Evolutionary conservation across 2,888 invertebrate species (phyloP).

Genomic region (Schrankia costaestrigalis): DNA sequence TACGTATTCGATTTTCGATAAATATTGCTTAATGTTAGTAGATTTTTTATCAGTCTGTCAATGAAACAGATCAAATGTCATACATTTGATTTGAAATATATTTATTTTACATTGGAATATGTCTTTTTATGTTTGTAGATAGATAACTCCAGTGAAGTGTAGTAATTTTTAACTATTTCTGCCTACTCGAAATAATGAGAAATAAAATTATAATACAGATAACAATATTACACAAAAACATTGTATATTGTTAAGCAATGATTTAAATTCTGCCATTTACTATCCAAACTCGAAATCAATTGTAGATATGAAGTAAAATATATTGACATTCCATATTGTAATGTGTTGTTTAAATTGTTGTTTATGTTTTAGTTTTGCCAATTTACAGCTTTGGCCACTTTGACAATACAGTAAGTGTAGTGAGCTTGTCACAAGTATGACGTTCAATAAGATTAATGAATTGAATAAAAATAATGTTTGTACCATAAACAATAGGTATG

Average conservation of each 20-base stretch:
- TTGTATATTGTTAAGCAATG: conserved; percentile 72
- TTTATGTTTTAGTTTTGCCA: conserved; percentile 37
- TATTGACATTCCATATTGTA: conserved; percentile 80
- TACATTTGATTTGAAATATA: conserved; percentile 81
- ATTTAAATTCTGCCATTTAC: conserved; percentile 69
- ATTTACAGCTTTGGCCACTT: conserved; percentile 14
- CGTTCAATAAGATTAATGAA: background rate
- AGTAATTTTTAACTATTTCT: conserved; percentile 52
- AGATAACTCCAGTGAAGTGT: conserved; percentile 68
- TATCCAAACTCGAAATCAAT: conserved; percentile 67
- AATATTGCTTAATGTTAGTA: conserved; percentile 79
- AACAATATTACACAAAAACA: conserved; percentile 53
- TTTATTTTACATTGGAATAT: conserved; percentile 78
- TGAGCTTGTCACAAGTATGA: background rate
- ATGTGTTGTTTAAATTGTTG: conserved; percentile 72
- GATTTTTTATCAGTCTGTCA: conserved; percentile 78
- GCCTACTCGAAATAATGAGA: conserved; percentile 45
- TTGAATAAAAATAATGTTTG: background rate
- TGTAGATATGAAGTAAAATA: conserved; percentile 79
- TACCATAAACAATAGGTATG: too few relatives aligned
- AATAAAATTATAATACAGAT: conserved; percentile 45
- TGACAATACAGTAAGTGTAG: conserved; percentile 2
- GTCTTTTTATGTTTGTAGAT: conserved; percentile 80
- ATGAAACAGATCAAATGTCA: conserved; percentile 77
- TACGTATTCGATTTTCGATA: conserved; percentile 75